Evolutionary conservation across 2,797 vertebrate genomes (phyloP), one percentile per base, ranked within the genome.

Genomic region (Sibirionetta formosa): DNA sequence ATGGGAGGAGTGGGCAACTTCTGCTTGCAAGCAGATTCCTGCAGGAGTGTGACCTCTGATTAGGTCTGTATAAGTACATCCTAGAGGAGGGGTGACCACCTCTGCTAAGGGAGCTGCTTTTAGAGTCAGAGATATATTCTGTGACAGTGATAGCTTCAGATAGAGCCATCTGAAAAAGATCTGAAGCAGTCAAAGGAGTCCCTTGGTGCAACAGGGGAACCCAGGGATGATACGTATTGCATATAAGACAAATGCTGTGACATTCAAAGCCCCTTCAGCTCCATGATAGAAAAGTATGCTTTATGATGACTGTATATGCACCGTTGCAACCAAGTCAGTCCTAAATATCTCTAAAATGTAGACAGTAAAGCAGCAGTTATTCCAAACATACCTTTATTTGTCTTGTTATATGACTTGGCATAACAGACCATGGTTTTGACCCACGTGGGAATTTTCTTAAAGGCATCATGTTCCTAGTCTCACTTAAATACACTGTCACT

Each of bases 31-130:
- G 46, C 19, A 46, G 29, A 7, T 51, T 27, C 3, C 24, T 78
- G n/a, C 42, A 13, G 3, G 36, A 27, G 13, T 1, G 6, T 14
- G 26, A 73, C 35, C 51, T 51, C 1, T 1, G 36, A 27, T 70
- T 60, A 82, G 40, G 29, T 46, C 22, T 0, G 0, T 3, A 36
- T 33, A 16, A 64, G 56, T 58, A 31, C 0, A 1, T 38, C 35
- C 38, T 50, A 29, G 13, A 18, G 35, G 60, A 56, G 6, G 22
- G 9, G 9, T 0, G 1, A 65, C 29, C 0, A 2, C 51, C 26
- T 19, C 40, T 79, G 4, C 46, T 31, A 3, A 2, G n/a, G 35
- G 24, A 26, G 53, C 8, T 64, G 54, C 3, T 78, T 75, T 53
- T 20, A 24, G 17, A 29, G 17, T 54, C 40, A 4, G 22, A 44